A percentile compares a stretch with the other conserved stretches of the same genome.
phyloP scores from a whole-genome alignment of 2,888 invertebrate species.

The Eurytoma adleriae region DNA sequence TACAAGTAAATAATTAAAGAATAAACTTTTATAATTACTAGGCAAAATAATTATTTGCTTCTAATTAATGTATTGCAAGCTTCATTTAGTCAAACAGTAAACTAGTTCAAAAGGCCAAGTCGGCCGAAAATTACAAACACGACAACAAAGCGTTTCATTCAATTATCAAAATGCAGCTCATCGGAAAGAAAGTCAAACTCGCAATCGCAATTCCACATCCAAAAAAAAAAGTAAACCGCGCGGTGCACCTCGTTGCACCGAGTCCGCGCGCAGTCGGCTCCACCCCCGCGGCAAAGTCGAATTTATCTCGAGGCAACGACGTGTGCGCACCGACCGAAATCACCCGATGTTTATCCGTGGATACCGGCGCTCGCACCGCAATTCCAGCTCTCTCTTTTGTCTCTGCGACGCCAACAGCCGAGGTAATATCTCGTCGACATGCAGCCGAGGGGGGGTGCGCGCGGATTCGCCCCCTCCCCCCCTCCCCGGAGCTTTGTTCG shows the following conservation, averaged over 20 bases:
- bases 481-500: conserved; percentile 38
- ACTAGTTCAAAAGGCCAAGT: no score
- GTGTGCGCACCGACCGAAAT: conserved; percentile 4
- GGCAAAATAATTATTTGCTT: no score
- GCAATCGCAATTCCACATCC: no score
- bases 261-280: background rate
- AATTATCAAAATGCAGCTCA: no score
- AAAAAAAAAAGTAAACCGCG: no score
- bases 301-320: background rate
- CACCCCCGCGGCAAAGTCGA: conserved; percentile 2
- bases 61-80: no score
- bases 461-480: conserved; percentile 14
- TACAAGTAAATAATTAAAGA: no score
- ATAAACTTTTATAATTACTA: no score
- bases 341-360: conserved; percentile 17
- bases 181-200: no score
- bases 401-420: background rate
- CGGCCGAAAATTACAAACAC: no score
- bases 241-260: background rate
- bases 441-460: background rate
- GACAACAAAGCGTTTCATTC: no score
- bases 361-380: background rate
- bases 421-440: conserved; percentile 31
- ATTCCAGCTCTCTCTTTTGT: conserved; percentile 5
- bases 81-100: no score